Evolutionary conservation across 2,888 invertebrate species (phyloP), one percentile per base, ranked within the genome.

Genomic region (Opisthograptis luteolata): DNA sequence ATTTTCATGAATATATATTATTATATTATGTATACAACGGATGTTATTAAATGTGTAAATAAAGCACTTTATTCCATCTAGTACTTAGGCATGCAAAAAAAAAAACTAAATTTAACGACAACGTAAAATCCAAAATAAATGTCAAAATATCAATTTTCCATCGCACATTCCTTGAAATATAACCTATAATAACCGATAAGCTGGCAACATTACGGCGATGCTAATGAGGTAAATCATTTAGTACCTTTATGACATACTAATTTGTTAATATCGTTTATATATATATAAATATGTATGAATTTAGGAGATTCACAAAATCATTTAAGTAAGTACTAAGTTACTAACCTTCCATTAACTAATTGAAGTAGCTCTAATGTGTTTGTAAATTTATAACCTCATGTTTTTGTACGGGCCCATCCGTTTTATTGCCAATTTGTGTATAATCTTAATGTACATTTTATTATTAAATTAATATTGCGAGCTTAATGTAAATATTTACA

Each of bases 381-480:
- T 39, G 6, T 22, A 4, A 35, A 35, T 30, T 22, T 30, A 40
- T 14, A 0, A 31, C 25, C 8, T 7, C 15, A 22, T 35, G 40
- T 41, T 47, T 40, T 41, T 30, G 34, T 39, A 12, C 0, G 13
- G 8, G 1, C 17, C 3, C 27, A 37, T 27, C 25, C 17, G 37
- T 25, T 39, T 6, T 36, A 9, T 6, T 20, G 19, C n/a, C 30
- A 41, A 41, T 35, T 41, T 47, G 12, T n/a, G 36, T 19, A 2
- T 17, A 2, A 36, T 34, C 13, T 4, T 10, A 15, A 31, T 19
- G 1, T 8, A 14, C 4, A 15, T 2, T 2, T 15, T 8, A 17
- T 3, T 39, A 17, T 39, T 27, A 15, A 24, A 36, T 45, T 45
- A 15, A 46, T 22, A 25, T 39, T 14, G 25, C 4, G 25, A 39